These are phyloP conservation scores for Picus viridis DNA, from an alignment of 2,797 vertebrate species.

Conservation along the genomic window DNA sequence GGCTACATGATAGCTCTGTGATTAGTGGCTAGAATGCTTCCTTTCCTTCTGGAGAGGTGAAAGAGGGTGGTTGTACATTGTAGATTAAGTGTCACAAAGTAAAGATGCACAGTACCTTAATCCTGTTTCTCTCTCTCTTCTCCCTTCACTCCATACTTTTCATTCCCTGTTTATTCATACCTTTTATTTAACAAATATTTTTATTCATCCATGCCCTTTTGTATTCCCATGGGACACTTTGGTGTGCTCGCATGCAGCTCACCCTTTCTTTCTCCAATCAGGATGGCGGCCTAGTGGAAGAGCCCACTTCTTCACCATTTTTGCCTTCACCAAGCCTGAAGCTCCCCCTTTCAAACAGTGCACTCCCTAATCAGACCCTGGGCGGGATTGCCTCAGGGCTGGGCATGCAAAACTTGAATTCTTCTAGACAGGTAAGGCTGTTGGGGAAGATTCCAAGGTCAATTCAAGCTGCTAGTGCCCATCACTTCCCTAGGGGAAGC, in stretches of 20 bases:
- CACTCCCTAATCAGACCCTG: conserved; percentile 96
- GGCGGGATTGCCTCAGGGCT: conserved; percentile 95
- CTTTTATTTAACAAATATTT: conserved; percentile 40
- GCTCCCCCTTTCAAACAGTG: conserved; percentile 96
- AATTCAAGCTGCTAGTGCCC: not conserved
- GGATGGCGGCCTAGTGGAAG: conserved; percentile 96
- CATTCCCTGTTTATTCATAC: conserved; percentile 50
- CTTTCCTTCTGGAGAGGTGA: conserved; percentile 8
- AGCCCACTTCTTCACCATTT: conserved; percentile 97
- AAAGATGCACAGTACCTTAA: conserved; percentile 63
- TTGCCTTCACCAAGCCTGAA: conserved; percentile 99
- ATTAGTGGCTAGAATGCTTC: not conserved
- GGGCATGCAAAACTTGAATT: conserved; percentile 99
- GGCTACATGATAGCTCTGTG: not conserved
- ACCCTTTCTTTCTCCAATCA: conserved; percentile 83
- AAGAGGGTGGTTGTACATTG: not conserved
- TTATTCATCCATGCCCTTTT: conserved; percentile 39
- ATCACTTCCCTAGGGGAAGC: not conserved
- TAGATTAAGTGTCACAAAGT: not conserved
- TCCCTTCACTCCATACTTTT: conserved; percentile 69
- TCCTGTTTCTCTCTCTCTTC: conserved; percentile 73
- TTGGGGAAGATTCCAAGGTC: not conserved
- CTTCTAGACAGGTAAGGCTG: conserved; percentile 95
- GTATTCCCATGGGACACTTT: conserved; percentile 63
- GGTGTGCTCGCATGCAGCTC: conserved; percentile 75